Evolutionary conservation across 2,888 invertebrate genomes (phyloP).

Genomic region (Mystacides longicornis): DNA sequence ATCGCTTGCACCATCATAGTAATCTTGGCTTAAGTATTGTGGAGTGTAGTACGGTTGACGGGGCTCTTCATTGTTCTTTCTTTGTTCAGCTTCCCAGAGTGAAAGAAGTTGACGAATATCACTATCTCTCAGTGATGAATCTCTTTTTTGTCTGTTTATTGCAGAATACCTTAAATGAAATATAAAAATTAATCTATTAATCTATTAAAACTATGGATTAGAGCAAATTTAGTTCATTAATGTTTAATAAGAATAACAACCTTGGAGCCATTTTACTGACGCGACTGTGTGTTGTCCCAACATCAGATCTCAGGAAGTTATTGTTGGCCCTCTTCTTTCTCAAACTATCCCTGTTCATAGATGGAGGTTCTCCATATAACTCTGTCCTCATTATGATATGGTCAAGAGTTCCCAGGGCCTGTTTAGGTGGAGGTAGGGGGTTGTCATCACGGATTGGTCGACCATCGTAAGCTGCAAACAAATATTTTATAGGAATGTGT

Average conservation of each 20-base stretch:
- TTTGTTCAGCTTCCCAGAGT: slow-evolving; percentile 53
- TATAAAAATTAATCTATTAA: not conserved
- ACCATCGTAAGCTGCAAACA: slow-evolving; percentile 21
- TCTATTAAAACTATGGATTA: not conserved
- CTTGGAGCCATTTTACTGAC: slow-evolving; percentile 17
- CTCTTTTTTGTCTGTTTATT: slow-evolving; percentile 48
- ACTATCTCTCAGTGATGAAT: slow-evolving; percentile 54
- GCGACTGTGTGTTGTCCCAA: slow-evolving; percentile 12
- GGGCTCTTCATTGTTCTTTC: slow-evolving; percentile 46
- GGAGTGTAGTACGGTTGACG: slow-evolving; percentile 43
- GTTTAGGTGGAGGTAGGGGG: not conserved
- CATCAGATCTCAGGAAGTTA: slow-evolving; percentile 27
- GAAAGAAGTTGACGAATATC: slow-evolving; percentile 53
- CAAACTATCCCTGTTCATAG: slow-evolving; percentile 40
- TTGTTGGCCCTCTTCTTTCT: slow-evolving; percentile 36
- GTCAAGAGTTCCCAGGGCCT: slow-evolving; percentile 40
- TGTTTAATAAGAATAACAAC: slow-evolving; percentile 1
- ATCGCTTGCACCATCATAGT: slow-evolving; percentile 43
- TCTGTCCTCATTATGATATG: slow-evolving; percentile 57
- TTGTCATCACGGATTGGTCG: slow-evolving; percentile 16
- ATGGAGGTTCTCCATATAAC: slow-evolving; percentile 52
- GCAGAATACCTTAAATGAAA: slow-evolving; percentile 31
- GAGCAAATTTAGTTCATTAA: not conserved
- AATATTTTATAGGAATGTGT: no score
- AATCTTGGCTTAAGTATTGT: slow-evolving; percentile 39